A percentile compares a stretch with the other conserved stretches of the same genome.
phyloP scores from a whole-genome alignment of 2,797 vertebrate species.

The Nannoperca australis region DNA sequence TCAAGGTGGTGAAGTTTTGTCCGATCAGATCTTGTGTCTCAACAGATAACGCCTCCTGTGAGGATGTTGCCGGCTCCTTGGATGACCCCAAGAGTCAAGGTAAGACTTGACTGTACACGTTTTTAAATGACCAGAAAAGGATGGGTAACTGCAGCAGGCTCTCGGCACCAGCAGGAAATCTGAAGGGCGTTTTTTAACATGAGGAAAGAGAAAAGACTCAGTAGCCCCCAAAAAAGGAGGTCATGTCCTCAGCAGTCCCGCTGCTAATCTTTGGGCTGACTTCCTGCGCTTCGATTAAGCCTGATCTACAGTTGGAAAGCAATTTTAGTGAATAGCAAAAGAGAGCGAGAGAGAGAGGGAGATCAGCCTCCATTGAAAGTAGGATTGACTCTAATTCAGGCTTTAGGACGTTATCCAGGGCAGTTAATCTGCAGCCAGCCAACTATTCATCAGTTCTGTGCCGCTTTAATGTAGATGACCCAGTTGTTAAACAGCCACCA shows the following conservation, averaged over 20 bases:
- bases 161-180: not conserved
- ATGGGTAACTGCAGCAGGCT: not conserved
- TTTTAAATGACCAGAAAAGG: not conserved
- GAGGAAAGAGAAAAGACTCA: conserved; percentile 4
- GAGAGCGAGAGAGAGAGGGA: not conserved
- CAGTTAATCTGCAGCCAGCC: conserved; percentile 63
- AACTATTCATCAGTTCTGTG: conserved; percentile 52
- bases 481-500: conserved; percentile 54
- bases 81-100: conserved; percentile 94
- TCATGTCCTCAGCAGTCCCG: conserved; percentile 39
- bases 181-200: not conserved
- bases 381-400: conserved; percentile 67
- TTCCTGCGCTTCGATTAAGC: conserved; percentile 57
- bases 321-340: conserved; percentile 35
- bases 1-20: not conserved
- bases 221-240: conserved; percentile 32
- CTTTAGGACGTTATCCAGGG: conserved; percentile 62
- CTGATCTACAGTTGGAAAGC: conserved; percentile 46
- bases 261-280: conserved; percentile 54
- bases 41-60: conserved; percentile 90
- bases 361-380: conserved; percentile 48
- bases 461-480: conserved; percentile 59
- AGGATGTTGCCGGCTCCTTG: conserved; percentile 90
- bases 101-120: conserved; percentile 73
- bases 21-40: conserved; percentile 10